A percentile compares a stretch with the other conserved stretches of the same genome.
Conservation (phyloP, 2,113 vertebrate genomes). For the Bambusicola thoracicus region DNA sequence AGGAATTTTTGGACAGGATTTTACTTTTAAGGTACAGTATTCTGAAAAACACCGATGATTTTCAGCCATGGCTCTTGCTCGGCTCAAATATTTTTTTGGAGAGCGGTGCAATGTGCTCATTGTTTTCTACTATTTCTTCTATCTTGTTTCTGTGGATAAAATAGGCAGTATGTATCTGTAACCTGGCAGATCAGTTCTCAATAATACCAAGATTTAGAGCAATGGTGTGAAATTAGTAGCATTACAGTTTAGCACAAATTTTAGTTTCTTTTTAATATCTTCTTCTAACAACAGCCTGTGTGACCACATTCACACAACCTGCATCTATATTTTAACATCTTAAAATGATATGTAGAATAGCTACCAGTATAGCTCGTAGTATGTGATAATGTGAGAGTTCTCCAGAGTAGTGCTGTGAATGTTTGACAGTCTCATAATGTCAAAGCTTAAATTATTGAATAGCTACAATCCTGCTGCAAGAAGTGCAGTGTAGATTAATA, state of each 20-base stretch:
- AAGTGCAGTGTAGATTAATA: constrained; percentile 29
- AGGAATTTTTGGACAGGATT: neutral
- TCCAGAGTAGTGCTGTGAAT: neutral
- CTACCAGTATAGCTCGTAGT: neutral
- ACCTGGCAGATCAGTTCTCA: neutral
- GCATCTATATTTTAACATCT: neutral
- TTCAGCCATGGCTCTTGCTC: neutral
- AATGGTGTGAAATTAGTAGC: neutral
- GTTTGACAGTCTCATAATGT: constrained; percentile 26
- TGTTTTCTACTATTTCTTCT: neutral
- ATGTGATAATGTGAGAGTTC: neutral
- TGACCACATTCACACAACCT: neutral
- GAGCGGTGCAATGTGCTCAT: neutral
- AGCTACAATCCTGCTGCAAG: neutral
- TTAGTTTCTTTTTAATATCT: neutral
- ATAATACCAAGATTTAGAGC: neutral
- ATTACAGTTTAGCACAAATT: neutral
- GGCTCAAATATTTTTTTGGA: constrained; percentile 14
- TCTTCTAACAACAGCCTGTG: neutral
- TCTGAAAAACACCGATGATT: neutral
- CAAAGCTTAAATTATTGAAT: constrained; percentile 43
- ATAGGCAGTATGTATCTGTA: neutral
- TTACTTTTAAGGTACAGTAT: neutral
- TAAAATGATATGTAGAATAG: neutral
- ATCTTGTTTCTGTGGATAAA: neutral